phyloP scores from a whole-genome alignment of 2,113 vertebrate genomes.

The Phocoena phocoena region DNA sequence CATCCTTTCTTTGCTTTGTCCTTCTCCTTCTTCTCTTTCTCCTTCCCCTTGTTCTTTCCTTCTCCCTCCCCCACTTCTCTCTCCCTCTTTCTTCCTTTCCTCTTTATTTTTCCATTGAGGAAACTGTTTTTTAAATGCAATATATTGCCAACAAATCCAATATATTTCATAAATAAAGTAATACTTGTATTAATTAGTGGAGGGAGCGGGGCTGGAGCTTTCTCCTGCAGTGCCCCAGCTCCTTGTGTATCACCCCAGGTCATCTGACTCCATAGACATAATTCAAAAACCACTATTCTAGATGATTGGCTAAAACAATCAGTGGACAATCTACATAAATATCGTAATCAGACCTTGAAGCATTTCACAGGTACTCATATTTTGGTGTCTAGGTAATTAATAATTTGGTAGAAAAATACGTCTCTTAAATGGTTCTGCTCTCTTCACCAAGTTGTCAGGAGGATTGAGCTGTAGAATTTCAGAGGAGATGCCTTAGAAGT shows the following conservation, averaged over 20 bases:
- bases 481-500: background rate
- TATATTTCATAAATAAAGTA: background rate
- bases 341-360: background rate
- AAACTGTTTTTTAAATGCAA: background rate
- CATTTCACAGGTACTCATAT: background rate
- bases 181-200: background rate
- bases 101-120: background rate
- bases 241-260: background rate
- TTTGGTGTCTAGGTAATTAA: background rate
- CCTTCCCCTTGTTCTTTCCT: background rate
- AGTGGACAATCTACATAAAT: background rate
- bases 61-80: rapidly evolving
- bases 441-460: background rate
- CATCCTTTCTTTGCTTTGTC: background rate
- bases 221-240: background rate
- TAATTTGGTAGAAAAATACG: background rate
- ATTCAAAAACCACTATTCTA: background rate
- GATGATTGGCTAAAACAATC: background rate
- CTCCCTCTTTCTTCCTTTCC: no score
- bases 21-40: rapidly evolving
- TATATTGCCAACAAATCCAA: background rate
- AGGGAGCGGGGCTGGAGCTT: background rate
- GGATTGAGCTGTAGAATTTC: background rate
- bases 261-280: background rate
- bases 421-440: background rate